Percentiles rank a stretch among this genome's conserved stretches.
These are phyloP conservation scores for Acanthaster planci DNA, from an alignment of 35 echinoderm and acorn worm genomes.

Conservation along the genomic window DNA sequence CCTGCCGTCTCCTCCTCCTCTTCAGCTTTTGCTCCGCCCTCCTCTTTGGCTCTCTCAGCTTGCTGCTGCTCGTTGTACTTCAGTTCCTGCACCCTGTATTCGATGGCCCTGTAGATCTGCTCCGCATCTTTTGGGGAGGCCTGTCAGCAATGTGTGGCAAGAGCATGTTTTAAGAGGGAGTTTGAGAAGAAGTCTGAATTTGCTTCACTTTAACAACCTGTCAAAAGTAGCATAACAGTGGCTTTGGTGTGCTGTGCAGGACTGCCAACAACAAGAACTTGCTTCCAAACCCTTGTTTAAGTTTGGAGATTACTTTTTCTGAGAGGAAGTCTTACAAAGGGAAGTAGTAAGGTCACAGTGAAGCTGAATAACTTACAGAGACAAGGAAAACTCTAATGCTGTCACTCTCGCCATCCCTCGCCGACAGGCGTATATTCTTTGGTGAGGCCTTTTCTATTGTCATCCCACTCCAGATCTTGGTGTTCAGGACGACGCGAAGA, in stretches of 20 bases:
- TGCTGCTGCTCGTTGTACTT: constrained; percentile 63
- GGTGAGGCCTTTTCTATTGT: constrained; percentile 81
- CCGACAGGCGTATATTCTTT: constrained; percentile 84
- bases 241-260: too few species aligned
- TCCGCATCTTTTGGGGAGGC: constrained; percentile 91
- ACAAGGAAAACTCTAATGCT: constrained; percentile 87
- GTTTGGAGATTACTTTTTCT: too few species aligned
- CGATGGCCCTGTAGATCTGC: constrained; percentile 89
- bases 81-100: constrained; percentile 91
- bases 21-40: not conserved
- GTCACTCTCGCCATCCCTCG: constrained; percentile 77
- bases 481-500: constrained; percentile 89
- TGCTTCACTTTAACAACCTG: too few species aligned
- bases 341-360: not conserved
- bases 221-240: not conserved
- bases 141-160: constrained; percentile 22
- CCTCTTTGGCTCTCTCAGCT: not conserved
- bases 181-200: too few species aligned
- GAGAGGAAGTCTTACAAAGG: too few species aligned
- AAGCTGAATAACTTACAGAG: constrained; percentile 81
- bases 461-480: constrained; percentile 93
- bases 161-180: too few species aligned
- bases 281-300: too few species aligned
- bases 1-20: constrained; percentile 41
- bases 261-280: too few species aligned